Evolutionary conservation across 1,140 invertebrate species (phyloP).

Genomic region (Cataglyphis hispanica): DNA sequence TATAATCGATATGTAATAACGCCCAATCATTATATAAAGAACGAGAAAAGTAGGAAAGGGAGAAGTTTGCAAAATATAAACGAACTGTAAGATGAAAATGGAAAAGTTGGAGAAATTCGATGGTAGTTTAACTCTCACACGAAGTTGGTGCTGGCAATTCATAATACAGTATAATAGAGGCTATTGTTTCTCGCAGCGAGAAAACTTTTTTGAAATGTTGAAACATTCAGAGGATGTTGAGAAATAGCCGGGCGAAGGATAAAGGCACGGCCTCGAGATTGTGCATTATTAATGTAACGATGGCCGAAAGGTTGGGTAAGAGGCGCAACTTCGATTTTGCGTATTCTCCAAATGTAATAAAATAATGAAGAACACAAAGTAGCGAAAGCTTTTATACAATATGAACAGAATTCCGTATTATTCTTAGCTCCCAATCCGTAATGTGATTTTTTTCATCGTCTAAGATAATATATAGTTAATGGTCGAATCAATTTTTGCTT

Average conservation of each 20-base stretch:
- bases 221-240: slow-evolving; percentile 63
- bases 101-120: slow-evolving; percentile 48
- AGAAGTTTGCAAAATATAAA: slow-evolving; percentile 37
- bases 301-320: slow-evolving; percentile 48
- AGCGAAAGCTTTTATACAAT: neutral
- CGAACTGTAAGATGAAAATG: slow-evolving; percentile 29
- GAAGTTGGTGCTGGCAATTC: slow-evolving; percentile 56
- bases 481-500: neutral
- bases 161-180: slow-evolving; percentile 66
- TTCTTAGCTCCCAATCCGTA: neutral
- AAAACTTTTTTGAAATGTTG: slow-evolving; percentile 57
- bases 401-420: neutral
- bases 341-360: slow-evolving; percentile 25
- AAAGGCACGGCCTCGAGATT: slow-evolving; percentile 39
- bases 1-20: slow-evolving; percentile 3
- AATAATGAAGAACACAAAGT: slow-evolving; percentile 47
- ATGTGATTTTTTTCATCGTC: neutral
- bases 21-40: slow-evolving; percentile 1
- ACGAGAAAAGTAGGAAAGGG: neutral
- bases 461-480: neutral
- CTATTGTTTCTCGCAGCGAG: slow-evolving; percentile 61
- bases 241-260: slow-evolving; percentile 46
- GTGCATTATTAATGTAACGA: slow-evolving; percentile 68
- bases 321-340: slow-evolving; percentile 25
- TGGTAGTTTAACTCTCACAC: slow-evolving; percentile 13